Percentiles rank a stretch among this genome's conserved stretches.
phyloP scores from a whole-genome alignment of 2,888 invertebrate genomes.

The Erebia epiphron region DNA sequence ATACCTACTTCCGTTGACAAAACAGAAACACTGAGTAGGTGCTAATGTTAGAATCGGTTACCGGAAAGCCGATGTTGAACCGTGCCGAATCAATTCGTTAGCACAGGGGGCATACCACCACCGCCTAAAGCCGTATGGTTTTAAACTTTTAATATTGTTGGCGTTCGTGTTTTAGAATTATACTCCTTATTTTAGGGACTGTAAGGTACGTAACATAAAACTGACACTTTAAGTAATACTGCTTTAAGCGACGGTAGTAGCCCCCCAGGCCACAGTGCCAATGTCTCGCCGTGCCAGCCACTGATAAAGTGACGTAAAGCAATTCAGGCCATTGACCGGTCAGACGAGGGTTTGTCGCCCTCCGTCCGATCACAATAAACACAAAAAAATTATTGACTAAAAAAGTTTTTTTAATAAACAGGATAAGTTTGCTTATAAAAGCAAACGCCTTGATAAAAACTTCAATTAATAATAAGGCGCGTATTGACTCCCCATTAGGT shows the following conservation, averaged over 20 bases:
- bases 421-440: background rate
- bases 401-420: background rate
- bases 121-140: too few species aligned
- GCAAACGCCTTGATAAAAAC: background rate
- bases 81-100: constrained; percentile 68
- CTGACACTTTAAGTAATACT: too few species aligned
- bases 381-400: constrained; percentile 17
- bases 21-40: constrained; percentile 42
- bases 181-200: too few species aligned
- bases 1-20: constrained; percentile 34
- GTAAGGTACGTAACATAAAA: too few species aligned
- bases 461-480: background rate
- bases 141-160: too few species aligned
- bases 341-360: constrained; percentile 55
- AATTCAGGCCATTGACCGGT: constrained; percentile 68
- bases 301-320: constrained; percentile 42
- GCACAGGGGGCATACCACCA: too few species aligned
- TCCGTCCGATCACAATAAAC: constrained; percentile 13
- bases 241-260: too few species aligned
- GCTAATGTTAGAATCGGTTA: constrained; percentile 52
- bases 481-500: background rate
- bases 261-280: constrained; percentile 56
- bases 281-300: constrained; percentile 48
- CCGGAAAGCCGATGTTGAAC: constrained; percentile 54
- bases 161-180: too few species aligned